Evolutionary conservation across 2,797 vertebrate species (phyloP).

Genomic region (Eospalax fontanierii): DNA sequence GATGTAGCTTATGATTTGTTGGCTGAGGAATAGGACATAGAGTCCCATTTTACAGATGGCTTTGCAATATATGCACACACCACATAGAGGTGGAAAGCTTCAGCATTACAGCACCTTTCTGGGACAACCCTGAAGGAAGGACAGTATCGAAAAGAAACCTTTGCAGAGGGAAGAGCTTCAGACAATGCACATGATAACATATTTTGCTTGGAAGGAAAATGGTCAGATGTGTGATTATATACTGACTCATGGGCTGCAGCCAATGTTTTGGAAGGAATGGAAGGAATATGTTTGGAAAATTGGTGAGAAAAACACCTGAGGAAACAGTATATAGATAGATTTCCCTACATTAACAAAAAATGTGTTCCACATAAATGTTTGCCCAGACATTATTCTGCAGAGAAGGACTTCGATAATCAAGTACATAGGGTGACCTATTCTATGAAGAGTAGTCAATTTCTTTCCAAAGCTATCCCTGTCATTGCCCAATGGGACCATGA

Average conservation of each 20-base stretch:
- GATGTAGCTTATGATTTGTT: neutral
- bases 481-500: too few relatives aligned
- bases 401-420: neutral
- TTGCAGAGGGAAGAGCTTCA: neutral
- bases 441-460: neutral
- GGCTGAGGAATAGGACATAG: neutral
- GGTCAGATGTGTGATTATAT: neutral
- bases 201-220: constrained; percentile 6
- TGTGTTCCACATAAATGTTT: neutral
- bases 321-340: neutral
- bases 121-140: neutral
- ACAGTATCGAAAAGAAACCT: neutral
- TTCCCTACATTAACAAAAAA: neutral
- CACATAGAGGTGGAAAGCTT: neutral
- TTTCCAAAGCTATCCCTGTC: neutral
- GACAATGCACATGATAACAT: neutral
- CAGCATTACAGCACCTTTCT: neutral
- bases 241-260: too few relatives aligned
- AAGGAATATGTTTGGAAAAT: too few relatives aligned
- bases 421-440: neutral
- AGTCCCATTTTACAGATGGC: neutral
- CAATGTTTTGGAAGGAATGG: too few relatives aligned
- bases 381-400: neutral
- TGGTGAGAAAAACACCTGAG: too few relatives aligned
- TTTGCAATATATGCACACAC: neutral